Percentiles rank a stretch among this genome's conserved stretches.
Evolutionary conservation across 2,888 invertebrate genomes (phyloP).

Genomic region (Coelopa pilipes): DNA sequence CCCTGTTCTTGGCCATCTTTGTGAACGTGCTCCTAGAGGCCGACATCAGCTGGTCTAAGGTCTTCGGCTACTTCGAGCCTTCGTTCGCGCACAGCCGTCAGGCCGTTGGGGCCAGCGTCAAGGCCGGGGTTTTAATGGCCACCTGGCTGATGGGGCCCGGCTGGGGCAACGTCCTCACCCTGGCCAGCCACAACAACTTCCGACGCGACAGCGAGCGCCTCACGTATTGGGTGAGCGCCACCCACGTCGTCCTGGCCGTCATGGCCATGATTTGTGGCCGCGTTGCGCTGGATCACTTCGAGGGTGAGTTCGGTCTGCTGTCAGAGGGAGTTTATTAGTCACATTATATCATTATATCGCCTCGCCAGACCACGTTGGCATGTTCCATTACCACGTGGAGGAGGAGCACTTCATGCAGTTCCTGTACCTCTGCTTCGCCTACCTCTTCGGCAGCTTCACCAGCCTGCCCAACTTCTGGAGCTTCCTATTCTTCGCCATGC

Average conservation of each 20-base stretch:
- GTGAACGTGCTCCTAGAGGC: slow-evolving; percentile 53
- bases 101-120: slow-evolving; percentile 42
- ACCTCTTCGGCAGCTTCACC: slow-evolving; percentile 58
- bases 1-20: slow-evolving; percentile 55
- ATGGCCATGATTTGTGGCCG: slow-evolving; percentile 56
- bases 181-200: slow-evolving; percentile 85
- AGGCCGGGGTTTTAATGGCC: slow-evolving; percentile 54
- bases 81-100: slow-evolving; percentile 45
- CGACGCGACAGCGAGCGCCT: slow-evolving; percentile 73
- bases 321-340: too few relatives aligned
- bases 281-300: slow-evolving; percentile 62
- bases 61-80: slow-evolving; percentile 50
- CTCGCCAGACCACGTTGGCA: slow-evolving; percentile 57
- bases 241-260: slow-evolving; percentile 55
- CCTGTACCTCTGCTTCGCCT: slow-evolving; percentile 57
- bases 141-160: slow-evolving; percentile 84
- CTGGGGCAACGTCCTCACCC: slow-evolving; percentile 83
- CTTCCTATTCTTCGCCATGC: slow-evolving; percentile 79
- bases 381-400: slow-evolving; percentile 55
- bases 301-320: slow-evolving; percentile 48
- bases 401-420: slow-evolving; percentile 61
- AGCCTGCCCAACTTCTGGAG: slow-evolving; percentile 72
- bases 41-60: slow-evolving; percentile 45
- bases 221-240: slow-evolving; percentile 57
- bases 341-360: neutral